Evolutionary conservation across 2,113 vertebrate species (phyloP), one percentile per base, ranked within the genome.

Genomic region (Ptychochromis oligacanthus): DNA sequence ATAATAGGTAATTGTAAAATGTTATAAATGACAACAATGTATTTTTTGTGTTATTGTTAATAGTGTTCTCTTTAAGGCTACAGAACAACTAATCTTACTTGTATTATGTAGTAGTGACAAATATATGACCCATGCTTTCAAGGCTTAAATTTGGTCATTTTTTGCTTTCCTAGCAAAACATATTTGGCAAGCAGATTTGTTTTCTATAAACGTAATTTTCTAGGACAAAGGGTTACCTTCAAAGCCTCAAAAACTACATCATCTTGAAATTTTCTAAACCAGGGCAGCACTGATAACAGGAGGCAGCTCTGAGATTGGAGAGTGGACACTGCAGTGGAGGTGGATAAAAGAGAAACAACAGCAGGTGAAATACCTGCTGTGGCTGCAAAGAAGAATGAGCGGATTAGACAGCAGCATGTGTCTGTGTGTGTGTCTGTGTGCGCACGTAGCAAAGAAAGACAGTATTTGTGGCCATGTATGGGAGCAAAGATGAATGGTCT

Each of bases 401-500:
- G 34, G 80, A 82, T 91, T 77, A 84, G 78, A 76, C 75, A 55
- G 38, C 46, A 5, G 1, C 3, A 13, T 74, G 77, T 72, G 64
- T 31, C 58, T 82, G 82, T 36, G 24, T 72, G 72, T 74, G 85
- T 78, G 81, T 77, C 82, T 74, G 82, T 67, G 56, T 3, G 18
- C 28, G 56, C 0, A 7, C 10, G 24, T 22, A 72, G 15, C 36
- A 78, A 54, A 84, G 14, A 67, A 46, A 40, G 72, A 36, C 11
- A 24, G 78, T 80, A 67, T 85, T 82, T 20, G 84, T 79, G 58
- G 54, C 56, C 14, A 11, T 75, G 78, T 76, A 75, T 82, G 90
- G 82, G 20, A 89, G 89, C 17, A 20, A 83, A 96, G 95, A 96
- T 93, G 94, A 95, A 96, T 93, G 70, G 85, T 95, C 93, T 96